phyloP scores from a whole-genome alignment of 2,797 vertebrate species.

The Monodelphis domestica region DNA sequence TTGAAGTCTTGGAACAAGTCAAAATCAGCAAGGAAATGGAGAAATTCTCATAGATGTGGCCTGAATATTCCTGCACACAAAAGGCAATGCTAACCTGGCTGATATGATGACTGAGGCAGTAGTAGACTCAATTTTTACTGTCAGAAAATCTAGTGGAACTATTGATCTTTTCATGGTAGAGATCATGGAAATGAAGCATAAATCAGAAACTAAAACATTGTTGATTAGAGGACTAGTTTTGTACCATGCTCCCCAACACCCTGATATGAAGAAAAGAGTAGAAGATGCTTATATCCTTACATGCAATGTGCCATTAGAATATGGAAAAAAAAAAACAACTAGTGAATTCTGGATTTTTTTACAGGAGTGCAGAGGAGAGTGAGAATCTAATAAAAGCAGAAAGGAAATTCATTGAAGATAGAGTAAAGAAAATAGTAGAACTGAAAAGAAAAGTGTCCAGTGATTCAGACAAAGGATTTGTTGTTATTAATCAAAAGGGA shows the following conservation, averaged over 20 bases:
- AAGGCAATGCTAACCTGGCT: conserved; percentile 94
- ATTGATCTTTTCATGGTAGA: too few relatives aligned
- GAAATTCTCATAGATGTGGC: conserved; percentile 94
- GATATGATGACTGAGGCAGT: too few relatives aligned
- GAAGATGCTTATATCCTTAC: conserved; percentile 95
- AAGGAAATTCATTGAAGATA: too few relatives aligned
- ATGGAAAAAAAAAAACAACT: conserved; percentile 99
- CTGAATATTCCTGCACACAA: conserved; percentile 95
- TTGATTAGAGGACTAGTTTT: too few relatives aligned
- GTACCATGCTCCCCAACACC: conserved; percentile 96
- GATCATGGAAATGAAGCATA: too few relatives aligned
- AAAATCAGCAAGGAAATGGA: conserved; percentile 91
- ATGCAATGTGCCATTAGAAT: conserved; percentile 96
- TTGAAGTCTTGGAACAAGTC: conserved; percentile 92
- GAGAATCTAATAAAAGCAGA: too few relatives aligned
- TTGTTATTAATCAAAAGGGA: conserved; percentile 99
- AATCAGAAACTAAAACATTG: too few relatives aligned
- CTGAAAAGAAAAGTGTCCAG: conserved; percentile 89
- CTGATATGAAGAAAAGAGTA: conserved; percentile 98
- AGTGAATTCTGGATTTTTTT: conserved; percentile 99
- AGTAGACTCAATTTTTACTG: too few relatives aligned
- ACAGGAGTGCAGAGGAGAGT: too few relatives aligned
- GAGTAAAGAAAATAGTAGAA: too few relatives aligned
- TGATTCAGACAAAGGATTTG: conserved; percentile 92
- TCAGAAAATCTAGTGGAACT: too few relatives aligned